phyloP scores from a whole-genome alignment of 2,888 invertebrate genomes.

The Steromphala cineraria region DNA sequence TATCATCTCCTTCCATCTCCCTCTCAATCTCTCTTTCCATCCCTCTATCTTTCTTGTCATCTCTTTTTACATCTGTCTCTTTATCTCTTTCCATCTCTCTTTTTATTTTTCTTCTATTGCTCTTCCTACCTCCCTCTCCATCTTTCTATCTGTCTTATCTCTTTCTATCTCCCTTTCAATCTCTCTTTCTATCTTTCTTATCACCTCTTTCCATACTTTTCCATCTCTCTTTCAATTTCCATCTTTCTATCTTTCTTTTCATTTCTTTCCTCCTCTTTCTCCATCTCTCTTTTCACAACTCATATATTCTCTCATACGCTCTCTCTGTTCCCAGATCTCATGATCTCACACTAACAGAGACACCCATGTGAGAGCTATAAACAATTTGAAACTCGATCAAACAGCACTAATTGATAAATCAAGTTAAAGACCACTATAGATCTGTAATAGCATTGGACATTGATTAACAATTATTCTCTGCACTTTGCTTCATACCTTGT shows the following conservation, averaged over 20 bases:
- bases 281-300: neutral
- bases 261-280: neutral
- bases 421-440: neutral
- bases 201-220: neutral
- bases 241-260: neutral
- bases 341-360: neutral
- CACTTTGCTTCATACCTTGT: neutral
- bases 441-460: neutral
- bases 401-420: conserved; percentile 3
- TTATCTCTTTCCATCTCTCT: neutral
- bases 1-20: conserved; percentile 4
- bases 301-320: too few species aligned
- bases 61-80: neutral
- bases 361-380: neutral
- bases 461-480: neutral
- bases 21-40: neutral
- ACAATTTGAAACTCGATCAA: neutral
- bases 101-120: neutral
- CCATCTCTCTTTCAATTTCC: neutral
- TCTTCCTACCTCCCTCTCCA: neutral
- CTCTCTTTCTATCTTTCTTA: neutral
- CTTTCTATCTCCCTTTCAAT: neutral
- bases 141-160: neutral
- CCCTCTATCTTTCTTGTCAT: neutral
- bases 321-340: too few species aligned